Percentiles rank a stretch among this genome's conserved stretches.
phyloP scores from a whole-genome alignment of 2,797 vertebrate species.

The Pipistrellus kuhlii region DNA sequence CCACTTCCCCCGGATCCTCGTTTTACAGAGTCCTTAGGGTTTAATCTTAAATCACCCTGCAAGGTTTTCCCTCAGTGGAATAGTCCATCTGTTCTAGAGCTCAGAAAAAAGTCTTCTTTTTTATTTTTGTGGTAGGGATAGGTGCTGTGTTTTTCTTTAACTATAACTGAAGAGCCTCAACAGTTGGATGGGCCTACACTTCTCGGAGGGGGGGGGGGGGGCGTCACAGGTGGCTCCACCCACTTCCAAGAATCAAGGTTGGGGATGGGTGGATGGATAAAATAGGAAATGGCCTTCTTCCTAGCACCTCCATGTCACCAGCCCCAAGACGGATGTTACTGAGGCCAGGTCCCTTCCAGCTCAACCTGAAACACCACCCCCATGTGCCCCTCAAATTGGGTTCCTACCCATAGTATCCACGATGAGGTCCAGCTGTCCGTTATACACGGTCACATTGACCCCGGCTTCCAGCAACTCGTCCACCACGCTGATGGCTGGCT shows the following conservation, averaged over 20 bases:
- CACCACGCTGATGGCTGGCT: slow-evolving; percentile 92
- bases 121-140: not conserved
- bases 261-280: not conserved
- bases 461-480: slow-evolving; percentile 91
- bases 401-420: slow-evolving; percentile 96
- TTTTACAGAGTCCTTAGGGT: not conserved
- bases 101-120: not conserved
- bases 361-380: not conserved
- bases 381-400: rapidly evolving
- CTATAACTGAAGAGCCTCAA: not conserved
- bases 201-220: not conserved
- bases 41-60: not conserved
- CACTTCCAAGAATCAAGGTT: not conserved
- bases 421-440: slow-evolving; percentile 98
- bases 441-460: slow-evolving; percentile 95
- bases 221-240: not conserved
- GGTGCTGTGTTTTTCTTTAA: not conserved
- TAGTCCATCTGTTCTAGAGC: not conserved
- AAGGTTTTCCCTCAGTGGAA: not conserved
- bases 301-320: not conserved
- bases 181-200: not conserved
- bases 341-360: not conserved
- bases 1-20: not conserved
- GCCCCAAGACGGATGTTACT: not conserved
- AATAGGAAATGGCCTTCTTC: slow-evolving; percentile 12